These are phyloP conservation scores for Bos taurus DNA, from an alignment of 2,113 vertebrate genomes.

Conservation along the genomic window DNA sequence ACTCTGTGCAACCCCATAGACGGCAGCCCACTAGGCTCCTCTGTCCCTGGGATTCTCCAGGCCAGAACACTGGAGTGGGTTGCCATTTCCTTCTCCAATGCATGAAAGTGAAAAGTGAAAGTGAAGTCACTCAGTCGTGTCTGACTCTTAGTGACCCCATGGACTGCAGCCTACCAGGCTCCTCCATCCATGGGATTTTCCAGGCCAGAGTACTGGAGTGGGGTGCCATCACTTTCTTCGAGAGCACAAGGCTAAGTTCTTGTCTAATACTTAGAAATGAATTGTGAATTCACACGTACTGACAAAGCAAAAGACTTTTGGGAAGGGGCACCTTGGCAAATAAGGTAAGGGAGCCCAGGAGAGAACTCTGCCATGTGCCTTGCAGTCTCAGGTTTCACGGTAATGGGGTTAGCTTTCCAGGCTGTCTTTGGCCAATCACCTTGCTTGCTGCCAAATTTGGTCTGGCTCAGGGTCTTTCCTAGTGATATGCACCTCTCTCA, in stretches of 20 bases:
- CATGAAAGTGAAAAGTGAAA: no score
- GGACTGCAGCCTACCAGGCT: no score
- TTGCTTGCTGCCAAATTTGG: not conserved
- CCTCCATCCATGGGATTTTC: no score
- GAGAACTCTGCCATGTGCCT: not conserved
- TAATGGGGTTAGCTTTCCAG: not conserved
- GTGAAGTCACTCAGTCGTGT: no score
- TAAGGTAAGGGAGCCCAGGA: not conserved
- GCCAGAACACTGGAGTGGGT: no score
- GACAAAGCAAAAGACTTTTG: not conserved
- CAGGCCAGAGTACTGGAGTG: no score
- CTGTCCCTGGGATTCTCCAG: no score
- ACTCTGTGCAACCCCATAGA: no score
- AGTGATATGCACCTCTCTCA: not conserved
- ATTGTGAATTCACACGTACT: not conserved
- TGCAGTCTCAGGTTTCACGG: not conserved
- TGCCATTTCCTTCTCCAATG: no score
- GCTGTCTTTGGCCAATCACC: not conserved
- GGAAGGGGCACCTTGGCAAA: not conserved
- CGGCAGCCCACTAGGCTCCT: no score
- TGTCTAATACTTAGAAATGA: not conserved
- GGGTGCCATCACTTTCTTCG: no score
- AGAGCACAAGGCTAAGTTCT: no score
- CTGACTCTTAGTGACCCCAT: accelerated
- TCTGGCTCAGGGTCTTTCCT: not conserved